phyloP scores from a whole-genome alignment of 2,797 vertebrate genomes.

The Tachyglossus aculeatus region DNA sequence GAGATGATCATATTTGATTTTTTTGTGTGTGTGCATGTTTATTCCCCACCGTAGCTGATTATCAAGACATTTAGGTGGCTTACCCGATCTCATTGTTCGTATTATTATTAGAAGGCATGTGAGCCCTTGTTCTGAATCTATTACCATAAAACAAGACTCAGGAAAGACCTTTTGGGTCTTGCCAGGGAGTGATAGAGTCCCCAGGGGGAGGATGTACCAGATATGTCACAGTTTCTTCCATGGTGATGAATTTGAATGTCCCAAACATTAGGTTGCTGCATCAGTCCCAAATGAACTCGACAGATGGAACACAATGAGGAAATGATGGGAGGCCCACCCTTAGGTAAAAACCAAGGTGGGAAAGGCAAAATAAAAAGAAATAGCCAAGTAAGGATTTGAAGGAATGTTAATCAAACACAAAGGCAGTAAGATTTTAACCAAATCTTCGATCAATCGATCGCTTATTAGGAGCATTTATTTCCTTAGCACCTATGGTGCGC shows the following conservation, averaged over 20 bases:
- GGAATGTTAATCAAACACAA: constrained; percentile 19
- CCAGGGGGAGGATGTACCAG: neutral
- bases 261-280: neutral
- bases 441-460: too few species aligned
- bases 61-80: neutral
- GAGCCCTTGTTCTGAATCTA: neutral
- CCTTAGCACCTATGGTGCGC: too few species aligned
- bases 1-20: neutral
- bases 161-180: neutral
- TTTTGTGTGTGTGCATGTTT: neutral
- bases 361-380: neutral
- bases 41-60: neutral
- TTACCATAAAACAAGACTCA: neutral
- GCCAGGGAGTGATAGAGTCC: neutral
- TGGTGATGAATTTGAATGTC: neutral
- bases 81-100: neutral
- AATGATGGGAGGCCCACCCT: too few species aligned
- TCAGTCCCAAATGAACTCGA: neutral
- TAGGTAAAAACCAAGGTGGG: too few species aligned
- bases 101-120: neutral
- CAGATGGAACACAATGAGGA: neutral
- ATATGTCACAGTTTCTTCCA: neutral
- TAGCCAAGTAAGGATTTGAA: neutral
- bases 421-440: neutral
- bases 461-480: too few species aligned